Evolutionary conservation across 2,888 invertebrate species (phyloP).

Genomic region (Argyra leucocephala): DNA sequence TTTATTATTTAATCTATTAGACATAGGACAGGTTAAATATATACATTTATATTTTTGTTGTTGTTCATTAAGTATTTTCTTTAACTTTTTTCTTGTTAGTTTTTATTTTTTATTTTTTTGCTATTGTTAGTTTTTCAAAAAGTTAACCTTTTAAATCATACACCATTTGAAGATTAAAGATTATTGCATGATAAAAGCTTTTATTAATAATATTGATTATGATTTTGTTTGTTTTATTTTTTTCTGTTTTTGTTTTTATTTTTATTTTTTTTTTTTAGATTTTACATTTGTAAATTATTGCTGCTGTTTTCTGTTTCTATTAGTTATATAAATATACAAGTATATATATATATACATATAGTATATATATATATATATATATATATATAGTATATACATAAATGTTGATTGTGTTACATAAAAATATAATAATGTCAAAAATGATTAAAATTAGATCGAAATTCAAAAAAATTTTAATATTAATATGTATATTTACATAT

Average conservation of each 20-base stretch:
- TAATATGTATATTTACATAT: no score
- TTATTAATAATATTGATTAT: background rate
- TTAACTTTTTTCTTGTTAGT: background rate
- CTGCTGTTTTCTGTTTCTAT: no score
- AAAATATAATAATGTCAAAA: background rate
- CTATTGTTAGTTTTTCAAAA: background rate
- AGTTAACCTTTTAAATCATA: slow-evolving; percentile 6
- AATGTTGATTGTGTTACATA: background rate
- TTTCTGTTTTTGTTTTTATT: background rate
- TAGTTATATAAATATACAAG: no score
- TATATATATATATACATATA: no score
- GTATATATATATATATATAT: background rate
- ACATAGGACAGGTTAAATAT: background rate
- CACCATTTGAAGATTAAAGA: background rate
- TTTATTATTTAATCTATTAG: background rate
- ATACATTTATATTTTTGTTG: background rate
- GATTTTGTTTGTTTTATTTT: background rate
- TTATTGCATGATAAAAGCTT: slow-evolving; percentile 6
- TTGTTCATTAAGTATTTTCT: no score
- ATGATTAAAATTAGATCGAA: slow-evolving; percentile 3
- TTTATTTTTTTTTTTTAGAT: background rate
- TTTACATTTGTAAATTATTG: background rate
- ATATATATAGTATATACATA: background rate
- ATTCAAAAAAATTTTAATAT: no score
- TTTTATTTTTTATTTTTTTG: background rate